Evolutionary conservation across 92 coral and sea anemone species (phyloP), one percentile per base, ranked within the genome.

Genomic region (Zoanthus gigantus): DNA sequence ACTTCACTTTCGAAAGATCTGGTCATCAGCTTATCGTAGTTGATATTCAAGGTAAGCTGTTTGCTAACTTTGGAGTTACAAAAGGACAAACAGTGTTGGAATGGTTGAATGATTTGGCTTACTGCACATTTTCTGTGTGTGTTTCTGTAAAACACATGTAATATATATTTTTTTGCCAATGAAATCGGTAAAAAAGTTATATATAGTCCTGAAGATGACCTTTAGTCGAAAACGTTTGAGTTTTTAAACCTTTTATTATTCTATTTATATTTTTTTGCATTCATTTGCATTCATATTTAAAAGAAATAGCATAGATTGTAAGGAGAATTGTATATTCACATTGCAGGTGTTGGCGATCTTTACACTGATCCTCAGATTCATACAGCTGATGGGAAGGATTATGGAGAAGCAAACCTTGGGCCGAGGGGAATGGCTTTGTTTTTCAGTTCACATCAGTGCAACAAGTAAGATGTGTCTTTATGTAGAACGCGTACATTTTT

Each of bases 301-400:
- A 63, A 6, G 9, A 63, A 63, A 7, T 17, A 7, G 6, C 29
- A 4, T 63, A 4, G 6, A 7, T n/a, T 63, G 6, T 6, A 63
- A 63, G 28, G 6, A 60, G 7, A 7, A 15, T 61, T 61, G 16
- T 63, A 42, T 47, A 8, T 77, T 4, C 15, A 48, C 6, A n/a
- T 77, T 58, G 13, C 65, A 97, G 99, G 99, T 60, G 99, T 97
- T 57, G 99, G 99, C 32, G 99, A 97, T 76, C 89, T 97, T 76
- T 97, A 97, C 87, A 97, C 99, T 8, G 99, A 97, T 61, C 99
- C 99, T 37, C 99, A 97, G 86, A 93, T 95, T 84, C 99, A 97
- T 78, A 94, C 98, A 7, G 92, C 93, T 17, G 95, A 97, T 84
- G 93, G 90, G 11, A 76, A 83, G 60, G 99, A 93, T 16, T 97